Evolutionary conservation across 2,113 vertebrate genomes (phyloP).

Genomic region (Irena cyanogastra): DNA sequence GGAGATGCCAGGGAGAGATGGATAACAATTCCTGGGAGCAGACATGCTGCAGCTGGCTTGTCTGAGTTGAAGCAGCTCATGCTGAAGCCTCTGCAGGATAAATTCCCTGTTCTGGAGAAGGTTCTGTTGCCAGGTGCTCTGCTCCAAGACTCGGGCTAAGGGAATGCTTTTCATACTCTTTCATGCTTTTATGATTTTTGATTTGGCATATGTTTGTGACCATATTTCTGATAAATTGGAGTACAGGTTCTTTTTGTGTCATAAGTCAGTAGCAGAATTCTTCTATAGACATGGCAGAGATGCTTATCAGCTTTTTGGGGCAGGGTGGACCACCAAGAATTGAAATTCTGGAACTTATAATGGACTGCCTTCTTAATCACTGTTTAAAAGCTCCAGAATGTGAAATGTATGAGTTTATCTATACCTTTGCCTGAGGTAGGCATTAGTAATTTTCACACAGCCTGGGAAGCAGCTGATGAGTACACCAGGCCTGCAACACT

Average conservation of each 20-base stretch:
- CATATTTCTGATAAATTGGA: neutral
- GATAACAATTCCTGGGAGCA: neutral
- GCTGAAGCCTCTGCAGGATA: neutral
- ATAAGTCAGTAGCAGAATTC: neutral
- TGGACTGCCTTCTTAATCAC: neutral
- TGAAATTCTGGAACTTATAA: neutral
- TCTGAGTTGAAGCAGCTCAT: neutral
- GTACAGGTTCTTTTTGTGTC: neutral
- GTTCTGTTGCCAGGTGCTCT: neutral
- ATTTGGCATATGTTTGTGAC: neutral
- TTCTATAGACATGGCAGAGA: fast-evolving
- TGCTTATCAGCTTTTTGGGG: neutral
- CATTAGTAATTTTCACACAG: no score
- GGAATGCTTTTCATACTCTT: neutral
- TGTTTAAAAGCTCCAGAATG: neutral
- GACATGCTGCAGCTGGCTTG: neutral
- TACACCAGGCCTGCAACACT: neutral
- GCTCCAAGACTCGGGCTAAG: neutral
- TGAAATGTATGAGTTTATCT: no score
- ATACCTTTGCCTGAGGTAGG: neutral
- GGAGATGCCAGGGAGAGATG: neutral
- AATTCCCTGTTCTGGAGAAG: neutral
- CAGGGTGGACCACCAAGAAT: neutral
- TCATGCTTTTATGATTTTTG: neutral
- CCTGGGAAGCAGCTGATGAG: no score